Evolutionary conservation across 1,140 invertebrate species (phyloP).

Genomic region (Gerris buenoi): DNA sequence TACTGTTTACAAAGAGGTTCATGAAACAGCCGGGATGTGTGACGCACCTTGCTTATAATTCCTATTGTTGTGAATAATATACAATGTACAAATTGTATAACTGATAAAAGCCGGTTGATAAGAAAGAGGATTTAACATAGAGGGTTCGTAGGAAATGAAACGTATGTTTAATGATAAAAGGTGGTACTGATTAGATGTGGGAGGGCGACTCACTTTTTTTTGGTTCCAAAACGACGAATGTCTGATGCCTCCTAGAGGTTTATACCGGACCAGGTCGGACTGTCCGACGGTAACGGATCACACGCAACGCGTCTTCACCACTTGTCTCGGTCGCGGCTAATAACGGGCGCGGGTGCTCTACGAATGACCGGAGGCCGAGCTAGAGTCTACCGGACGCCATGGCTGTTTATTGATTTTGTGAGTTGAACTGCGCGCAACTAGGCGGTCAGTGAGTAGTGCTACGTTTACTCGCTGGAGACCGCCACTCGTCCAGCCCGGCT

Average conservation of each 20-base stretch:
- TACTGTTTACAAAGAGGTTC: too few relatives aligned
- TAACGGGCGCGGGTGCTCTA: background rate
- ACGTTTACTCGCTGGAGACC: background rate
- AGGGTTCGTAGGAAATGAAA: too few relatives aligned
- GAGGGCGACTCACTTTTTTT: background rate
- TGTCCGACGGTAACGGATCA: background rate
- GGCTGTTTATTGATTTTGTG: slow-evolving; percentile 17
- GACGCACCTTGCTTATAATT: too few relatives aligned
- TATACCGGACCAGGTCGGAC: background rate
- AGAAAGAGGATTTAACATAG: too few relatives aligned
- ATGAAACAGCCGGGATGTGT: too few relatives aligned
- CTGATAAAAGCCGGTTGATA: too few relatives aligned
- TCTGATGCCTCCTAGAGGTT: background rate
- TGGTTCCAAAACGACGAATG: background rate
- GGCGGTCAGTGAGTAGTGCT: background rate
- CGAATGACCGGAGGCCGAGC: background rate
- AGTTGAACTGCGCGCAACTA: background rate
- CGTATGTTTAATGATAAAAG: too few relatives aligned
- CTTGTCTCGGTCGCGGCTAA: background rate
- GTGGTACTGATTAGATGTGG: background rate
- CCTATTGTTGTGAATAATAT: too few relatives aligned
- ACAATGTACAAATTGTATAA: too few relatives aligned
- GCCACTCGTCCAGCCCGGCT: background rate
- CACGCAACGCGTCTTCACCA: background rate
- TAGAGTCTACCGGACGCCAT: slow-evolving; percentile 13